Evolutionary conservation across 2,113 vertebrate genomes (phyloP).

Genomic region (Malurus alboscapulatus): DNA sequence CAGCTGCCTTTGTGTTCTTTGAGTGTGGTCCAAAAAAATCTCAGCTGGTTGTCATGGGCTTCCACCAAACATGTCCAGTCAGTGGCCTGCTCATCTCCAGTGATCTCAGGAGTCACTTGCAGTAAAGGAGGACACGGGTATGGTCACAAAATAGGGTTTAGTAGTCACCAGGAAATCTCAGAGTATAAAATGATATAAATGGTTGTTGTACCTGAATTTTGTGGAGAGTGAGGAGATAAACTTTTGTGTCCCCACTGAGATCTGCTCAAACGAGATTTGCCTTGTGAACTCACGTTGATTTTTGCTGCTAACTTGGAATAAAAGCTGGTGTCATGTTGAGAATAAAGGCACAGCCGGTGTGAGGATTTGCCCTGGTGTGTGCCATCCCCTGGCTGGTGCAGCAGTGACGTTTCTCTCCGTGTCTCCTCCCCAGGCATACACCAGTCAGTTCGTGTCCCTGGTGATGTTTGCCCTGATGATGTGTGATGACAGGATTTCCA

Average conservation of each 20-base stretch:
- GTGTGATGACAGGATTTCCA: slow-evolving; percentile 95
- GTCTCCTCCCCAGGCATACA: slow-evolving; percentile 82
- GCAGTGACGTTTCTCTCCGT: background rate
- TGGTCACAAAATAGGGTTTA: background rate
- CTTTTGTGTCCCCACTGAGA: accelerated
- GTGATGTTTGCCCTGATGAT: slow-evolving; percentile 98
- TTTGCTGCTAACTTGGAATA: accelerated
- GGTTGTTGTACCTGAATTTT: no score
- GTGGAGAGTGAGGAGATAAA: accelerated
- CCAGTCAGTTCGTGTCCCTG: slow-evolving; percentile 95
- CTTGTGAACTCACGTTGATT: background rate
- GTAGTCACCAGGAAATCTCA: background rate
- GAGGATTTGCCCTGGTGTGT: accelerated
- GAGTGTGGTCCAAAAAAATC: accelerated
- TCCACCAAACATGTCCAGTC: background rate
- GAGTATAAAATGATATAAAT: accelerated
- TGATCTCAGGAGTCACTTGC: background rate
- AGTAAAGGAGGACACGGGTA: background rate
- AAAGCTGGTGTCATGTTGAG: background rate
- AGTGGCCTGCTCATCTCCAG: background rate
- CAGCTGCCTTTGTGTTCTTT: background rate
- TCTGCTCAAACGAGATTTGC: background rate
- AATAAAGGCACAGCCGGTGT: background rate
- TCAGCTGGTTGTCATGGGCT: background rate
- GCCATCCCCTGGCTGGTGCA: accelerated